Evolutionary conservation across 2,888 invertebrate genomes (phyloP), one percentile per base, ranked within the genome.

Genomic region (Clunio marinus): DNA sequence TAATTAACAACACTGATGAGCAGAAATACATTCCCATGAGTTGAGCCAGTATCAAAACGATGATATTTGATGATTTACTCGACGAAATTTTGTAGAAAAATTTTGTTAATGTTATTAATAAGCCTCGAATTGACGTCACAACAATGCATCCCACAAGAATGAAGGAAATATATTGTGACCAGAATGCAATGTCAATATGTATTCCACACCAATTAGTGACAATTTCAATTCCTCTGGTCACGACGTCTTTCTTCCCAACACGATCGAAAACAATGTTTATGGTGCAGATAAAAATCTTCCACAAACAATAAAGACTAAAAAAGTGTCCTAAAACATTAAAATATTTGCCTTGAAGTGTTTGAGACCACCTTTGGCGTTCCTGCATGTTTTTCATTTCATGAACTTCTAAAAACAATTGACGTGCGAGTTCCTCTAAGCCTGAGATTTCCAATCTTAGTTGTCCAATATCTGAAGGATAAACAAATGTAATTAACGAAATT

Each of bases 21-120:
- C 98, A 94, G 80, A 99, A 99, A 77, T 99, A 99, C 98, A 99
- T 99, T 41, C 98, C 98, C 99, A 99, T 99, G 73, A 99, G 92
- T 81, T 99, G 97, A 1, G 98, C 99, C 51, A 99, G 81, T 71
- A 96, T 88, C 63, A 99, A 80, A 2, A 99, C 98, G 72, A 99
- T 97, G 69, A 99, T 90, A 77, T 98, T 98, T 8, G 98, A 98
- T 2, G 97, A 98, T 79, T 98, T 98, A 72, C 93, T 96, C 73
- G 96, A 98, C 0, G 98, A 97, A 75, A 99, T 96, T 74, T 96
- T 95, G 81, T 99, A 97, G 84, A 99, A 99, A 78, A 99, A 99
- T 95, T 99, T 99, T 10, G 99, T 98, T 46, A 99, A 82, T 0
- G 98, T 99, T 2, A 99, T 85, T 68, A 99, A 82, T 58, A 99